Evolutionary conservation across 2,888 invertebrate genomes (phyloP), one percentile per base, ranked within the genome.

Genomic region (Elysia crispata): DNA sequence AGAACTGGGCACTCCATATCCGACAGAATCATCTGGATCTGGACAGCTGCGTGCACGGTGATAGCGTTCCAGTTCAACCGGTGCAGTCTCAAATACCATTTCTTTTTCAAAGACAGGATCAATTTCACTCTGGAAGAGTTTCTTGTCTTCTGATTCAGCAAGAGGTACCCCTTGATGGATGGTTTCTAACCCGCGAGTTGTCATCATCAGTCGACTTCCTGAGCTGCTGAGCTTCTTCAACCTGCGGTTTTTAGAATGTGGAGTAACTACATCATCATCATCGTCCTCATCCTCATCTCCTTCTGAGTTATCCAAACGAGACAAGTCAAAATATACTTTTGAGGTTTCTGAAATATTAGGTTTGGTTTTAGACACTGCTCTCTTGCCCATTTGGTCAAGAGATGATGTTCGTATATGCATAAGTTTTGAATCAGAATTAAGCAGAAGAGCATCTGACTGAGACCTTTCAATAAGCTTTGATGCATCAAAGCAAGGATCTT

Each of bases 271-370:
- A 81, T 81, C 77, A 85, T 84, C 76, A 72, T 83, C 66, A 67
- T 77, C 83, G n/a, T n/a, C 41, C 80, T 80, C 77, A 85, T 84
- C 76, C 69, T 83, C 66, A 70, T 77, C 83, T 30, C 83, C 84
- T 69, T 83, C 83, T 64, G 82, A 83, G 25, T 81, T 83, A 41
- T 85, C 86, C 13, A 88, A 87, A 70, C 88, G 89, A 0, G 91
- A 91, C n/a, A 91, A 83, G 82, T 92, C 91, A 84, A 90, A 89
- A 83, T 91, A 92, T 13, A 91, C 91, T 66, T 87, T 89, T 0
- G 91, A 86, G 78, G 90, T 89, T 81, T 91, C 91, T 0, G 91
- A 91, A 13, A 91, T 87, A 60, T 87, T 87, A 31, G 83, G 83
- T 67, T 57, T 50, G 54, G 11, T 25, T n/a, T 54, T 49, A 33